Evolutionary conservation across 2,888 invertebrate species (phyloP).

Genomic region (Agrochola lota): DNA sequence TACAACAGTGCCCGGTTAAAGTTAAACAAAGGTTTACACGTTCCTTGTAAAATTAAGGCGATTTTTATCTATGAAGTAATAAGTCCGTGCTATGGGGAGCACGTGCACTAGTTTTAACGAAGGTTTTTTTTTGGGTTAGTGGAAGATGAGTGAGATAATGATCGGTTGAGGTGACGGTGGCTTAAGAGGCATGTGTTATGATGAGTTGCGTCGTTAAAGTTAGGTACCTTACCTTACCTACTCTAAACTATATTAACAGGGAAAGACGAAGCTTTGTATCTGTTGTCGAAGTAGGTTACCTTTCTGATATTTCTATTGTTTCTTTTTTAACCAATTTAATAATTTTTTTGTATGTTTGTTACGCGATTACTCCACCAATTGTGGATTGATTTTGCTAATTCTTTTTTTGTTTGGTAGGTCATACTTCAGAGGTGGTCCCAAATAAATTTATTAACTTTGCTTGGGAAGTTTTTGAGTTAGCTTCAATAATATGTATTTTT

Average conservation of each 20-base stretch:
- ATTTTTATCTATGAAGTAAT: constrained; percentile 87
- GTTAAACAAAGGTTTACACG: constrained; percentile 84
- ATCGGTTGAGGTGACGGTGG: constrained; percentile 59
- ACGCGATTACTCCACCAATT: too few species aligned
- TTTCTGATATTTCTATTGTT: too few species aligned
- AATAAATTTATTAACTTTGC: too few species aligned
- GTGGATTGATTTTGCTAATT: too few species aligned
- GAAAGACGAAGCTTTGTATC: background rate
- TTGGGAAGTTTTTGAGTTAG: too few species aligned
- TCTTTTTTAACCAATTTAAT: too few species aligned
- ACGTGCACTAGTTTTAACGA: constrained; percentile 88
- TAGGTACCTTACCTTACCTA: background rate
- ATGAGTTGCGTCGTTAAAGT: constrained; percentile 43
- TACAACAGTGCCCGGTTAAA: constrained; percentile 72
- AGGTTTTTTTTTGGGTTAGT: constrained; percentile 69
- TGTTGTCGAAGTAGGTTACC: too few species aligned
- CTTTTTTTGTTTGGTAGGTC: too few species aligned
- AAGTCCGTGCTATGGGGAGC: constrained; percentile 81
- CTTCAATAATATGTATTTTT: too few species aligned
- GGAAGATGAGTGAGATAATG: constrained; percentile 64
- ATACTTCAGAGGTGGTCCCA: too few species aligned
- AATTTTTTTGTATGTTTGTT: too few species aligned
- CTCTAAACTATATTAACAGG: too few species aligned
- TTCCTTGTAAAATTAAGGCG: constrained; percentile 87
- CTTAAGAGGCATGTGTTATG: constrained; percentile 46